These are phyloP conservation scores for Spodoptera litura DNA, from an alignment of 1,140 invertebrate genomes.

Conservation along the genomic window DNA sequence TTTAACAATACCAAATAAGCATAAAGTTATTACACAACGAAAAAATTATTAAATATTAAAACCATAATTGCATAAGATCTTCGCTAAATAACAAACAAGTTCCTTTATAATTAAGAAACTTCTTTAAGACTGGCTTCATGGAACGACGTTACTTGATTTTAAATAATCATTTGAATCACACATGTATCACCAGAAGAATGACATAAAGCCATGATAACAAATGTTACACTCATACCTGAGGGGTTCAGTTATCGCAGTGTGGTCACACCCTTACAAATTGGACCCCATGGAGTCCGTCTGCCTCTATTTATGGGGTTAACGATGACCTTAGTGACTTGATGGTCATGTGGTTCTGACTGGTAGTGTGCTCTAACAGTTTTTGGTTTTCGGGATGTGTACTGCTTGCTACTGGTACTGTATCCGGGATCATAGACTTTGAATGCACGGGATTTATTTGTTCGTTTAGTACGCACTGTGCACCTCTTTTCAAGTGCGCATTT, in stretches of 20 bases:
- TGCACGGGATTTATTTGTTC: too few species aligned
- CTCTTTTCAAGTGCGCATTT: background rate
- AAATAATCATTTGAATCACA: background rate
- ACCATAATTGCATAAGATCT: too few species aligned
- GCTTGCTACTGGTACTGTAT: too few species aligned
- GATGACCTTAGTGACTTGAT: constrained; percentile 8
- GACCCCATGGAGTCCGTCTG: background rate
- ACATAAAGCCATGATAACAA: constrained; percentile 13
- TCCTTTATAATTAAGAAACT: too few species aligned
- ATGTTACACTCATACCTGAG: constrained; percentile 18
- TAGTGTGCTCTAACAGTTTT: background rate
- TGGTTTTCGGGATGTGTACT: background rate
- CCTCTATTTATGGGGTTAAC: constrained; percentile 14
- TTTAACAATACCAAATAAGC: too few species aligned
- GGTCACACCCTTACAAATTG: constrained; percentile 40
- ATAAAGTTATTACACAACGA: too few species aligned
- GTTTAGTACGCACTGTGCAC: too few species aligned
- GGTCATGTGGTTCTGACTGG: background rate
- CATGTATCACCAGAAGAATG: background rate
- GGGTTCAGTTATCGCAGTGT: constrained; percentile 24
- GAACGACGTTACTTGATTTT: too few species aligned
- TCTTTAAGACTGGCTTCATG: too few species aligned
- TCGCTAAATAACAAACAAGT: too few species aligned
- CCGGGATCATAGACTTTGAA: too few species aligned
- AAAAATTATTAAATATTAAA: too few species aligned